Base-by-base conservation (phyloP, 2,888 invertebrate species). In the Lycaena phlaeas region DNA sequence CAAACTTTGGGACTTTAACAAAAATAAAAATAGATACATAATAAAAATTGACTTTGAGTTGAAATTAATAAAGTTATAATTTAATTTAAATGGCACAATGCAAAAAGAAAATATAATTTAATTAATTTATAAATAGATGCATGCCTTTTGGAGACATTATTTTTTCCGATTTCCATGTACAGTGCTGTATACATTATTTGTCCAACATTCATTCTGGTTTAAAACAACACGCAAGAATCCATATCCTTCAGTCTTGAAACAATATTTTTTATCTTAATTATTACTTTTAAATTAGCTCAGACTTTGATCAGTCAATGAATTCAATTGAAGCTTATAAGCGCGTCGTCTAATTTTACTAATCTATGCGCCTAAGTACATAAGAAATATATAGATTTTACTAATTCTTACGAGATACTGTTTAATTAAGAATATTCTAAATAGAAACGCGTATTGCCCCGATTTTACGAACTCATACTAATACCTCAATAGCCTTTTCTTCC, bases 51-150 rank as follows among this genome's bases (percentile, higher is more conserved):
- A 34, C 34, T 34, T 18, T 34, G 9, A 34, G 11, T 34, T 22
- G 34, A 34, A 34, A 34, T 34, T 18, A 34, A 34, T 12, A 34
- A 34, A 34, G 22, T 34, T 22, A 34, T 34, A 34, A 34, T 34
- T 31, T 31, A 31, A 31, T 31, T 34, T 34, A 34, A 34, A 34
- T 34, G 34, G 34, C 34, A 34, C 34, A 34, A 34, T 34, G 34
- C 34, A 34, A 34, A 29, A 34, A 34, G 34, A 34, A 34, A 34
- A 31, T 31, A 18, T 31, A 18, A 18, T 31, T 11, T 10, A 17
- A 15, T 14, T 17, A 7, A 11, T 34, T 34, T 12, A 22, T 34
- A 34, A 22, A 34, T 22, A 34, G 34, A 22, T 34, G 31, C 34
- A 22, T 22, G 34, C 34, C 22, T 2, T 12, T 17, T 22, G 34